Percentiles rank a stretch among this genome's conserved stretches.
Evolutionary conservation across 2,113 vertebrate genomes (phyloP).

Genomic region (Tragelaphus imberbis): DNA sequence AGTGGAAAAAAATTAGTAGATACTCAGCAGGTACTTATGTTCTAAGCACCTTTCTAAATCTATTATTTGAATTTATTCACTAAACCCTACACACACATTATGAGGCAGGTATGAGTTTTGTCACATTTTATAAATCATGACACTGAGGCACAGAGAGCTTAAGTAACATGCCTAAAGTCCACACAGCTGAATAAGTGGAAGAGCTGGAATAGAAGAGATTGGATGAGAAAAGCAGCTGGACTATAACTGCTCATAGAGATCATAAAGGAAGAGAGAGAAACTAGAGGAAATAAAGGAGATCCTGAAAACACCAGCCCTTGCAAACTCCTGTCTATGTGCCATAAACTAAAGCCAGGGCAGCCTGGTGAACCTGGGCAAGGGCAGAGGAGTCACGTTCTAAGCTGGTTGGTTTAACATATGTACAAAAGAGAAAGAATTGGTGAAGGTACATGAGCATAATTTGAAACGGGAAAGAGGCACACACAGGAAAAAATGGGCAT

Average conservation of each 20-base stretch:
- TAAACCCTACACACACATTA: background rate
- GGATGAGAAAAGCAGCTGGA: background rate
- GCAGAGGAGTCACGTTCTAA: background rate
- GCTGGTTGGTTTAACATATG: background rate
- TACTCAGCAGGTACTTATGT: background rate
- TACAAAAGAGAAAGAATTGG: background rate
- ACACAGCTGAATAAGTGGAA: background rate
- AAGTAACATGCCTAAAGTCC: background rate
- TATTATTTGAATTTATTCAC: background rate
- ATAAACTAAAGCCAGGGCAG: background rate
- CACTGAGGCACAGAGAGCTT: background rate
- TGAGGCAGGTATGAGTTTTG: background rate
- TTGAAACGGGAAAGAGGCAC: background rate
- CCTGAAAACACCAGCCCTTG: background rate
- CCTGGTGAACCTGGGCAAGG: background rate
- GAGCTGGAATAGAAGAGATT: background rate
- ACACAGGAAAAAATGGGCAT: background rate
- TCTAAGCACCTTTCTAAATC: background rate
- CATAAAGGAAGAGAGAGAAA: background rate
- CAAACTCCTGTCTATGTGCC: background rate
- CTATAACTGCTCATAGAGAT: background rate
- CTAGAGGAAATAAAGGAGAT: background rate
- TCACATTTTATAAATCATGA: background rate
- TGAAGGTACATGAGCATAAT: background rate
- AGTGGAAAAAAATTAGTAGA: too few relatives aligned